Base-by-base conservation (phyloP, 2,113 vertebrate species). In the Sigmodon hispidus region DNA sequence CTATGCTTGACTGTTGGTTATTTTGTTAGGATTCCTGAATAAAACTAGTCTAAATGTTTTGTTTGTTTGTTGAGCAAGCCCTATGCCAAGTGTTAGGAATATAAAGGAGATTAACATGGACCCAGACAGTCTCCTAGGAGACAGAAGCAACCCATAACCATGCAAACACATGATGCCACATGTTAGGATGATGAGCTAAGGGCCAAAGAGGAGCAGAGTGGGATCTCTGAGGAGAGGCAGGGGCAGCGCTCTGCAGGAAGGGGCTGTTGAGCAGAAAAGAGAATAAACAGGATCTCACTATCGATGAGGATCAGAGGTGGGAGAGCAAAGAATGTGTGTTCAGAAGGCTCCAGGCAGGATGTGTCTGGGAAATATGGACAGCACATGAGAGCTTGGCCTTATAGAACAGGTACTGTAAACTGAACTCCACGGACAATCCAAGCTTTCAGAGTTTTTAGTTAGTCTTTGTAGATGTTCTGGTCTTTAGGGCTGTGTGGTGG, bases 301-400 rank as follows among this genome's bases (percentile, higher is more conserved):
- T 84, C 36, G 8, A 84, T 72, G 57, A 45, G 67, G 11, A 5
- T 0, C 34, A 17, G 17, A 1, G 29, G 0, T 26, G 22, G 36
- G 40, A 8, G 24, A 1, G 10, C 0, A 2, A 4, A 12, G 1
- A 2, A 7, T 1, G 0, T 1, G 0, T 3, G 6, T n/a, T 50
- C 67, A 79, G 31, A 17, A 0, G 0, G 24, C 48, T 52, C 1
- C 0, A 10, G 9, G 24, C 4, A 3, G 63, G 57, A 10, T 59
- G 40, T n/a, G 57, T 43, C 67, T 34, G 26, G 75, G 67, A 69
- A 55, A 24, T 12, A 19, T 85, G 21, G 21, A 11, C 40, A 80
- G 45, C 50, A 3, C 61, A 22, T 1, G 5, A 31, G 45, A 86
- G 13, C 9, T 17, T 48, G 34, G 29, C 65, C 40, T n/a, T 17